Evolutionary conservation across 2,113 vertebrate genomes (phyloP).

Genomic region (Ardeotis arabs): DNA sequence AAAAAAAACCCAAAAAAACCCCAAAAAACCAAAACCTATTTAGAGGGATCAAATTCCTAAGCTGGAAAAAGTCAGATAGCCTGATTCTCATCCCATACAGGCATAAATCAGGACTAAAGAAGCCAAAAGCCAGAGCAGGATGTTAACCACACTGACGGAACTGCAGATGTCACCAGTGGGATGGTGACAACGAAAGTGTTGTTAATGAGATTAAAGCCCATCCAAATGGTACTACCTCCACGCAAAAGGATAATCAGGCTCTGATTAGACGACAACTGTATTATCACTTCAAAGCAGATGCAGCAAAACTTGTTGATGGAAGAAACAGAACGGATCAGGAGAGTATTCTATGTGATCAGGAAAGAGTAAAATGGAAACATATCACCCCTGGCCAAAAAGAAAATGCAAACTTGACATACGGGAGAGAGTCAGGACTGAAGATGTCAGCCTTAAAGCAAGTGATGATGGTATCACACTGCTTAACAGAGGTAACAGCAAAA

Average conservation of each 20-base stretch:
- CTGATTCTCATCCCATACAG: background rate
- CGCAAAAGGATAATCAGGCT: background rate
- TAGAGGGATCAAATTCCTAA: background rate
- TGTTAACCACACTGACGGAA: background rate
- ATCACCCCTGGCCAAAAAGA: background rate
- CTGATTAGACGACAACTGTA: background rate
- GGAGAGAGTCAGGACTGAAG: background rate
- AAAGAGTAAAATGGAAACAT: background rate
- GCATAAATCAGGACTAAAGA: background rate
- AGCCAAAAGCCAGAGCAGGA: background rate
- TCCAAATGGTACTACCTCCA: background rate
- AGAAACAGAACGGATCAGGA: background rate
- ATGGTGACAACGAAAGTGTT: background rate
- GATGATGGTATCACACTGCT: background rate
- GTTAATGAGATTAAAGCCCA: slow-evolving; percentile 20
- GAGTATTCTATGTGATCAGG: background rate
- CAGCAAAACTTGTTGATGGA: background rate
- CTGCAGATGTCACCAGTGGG: background rate
- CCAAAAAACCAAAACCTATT: background rate
- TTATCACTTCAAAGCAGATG: background rate
- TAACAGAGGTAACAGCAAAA: background rate
- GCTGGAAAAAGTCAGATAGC: background rate
- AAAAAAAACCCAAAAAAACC: background rate
- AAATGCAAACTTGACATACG: background rate
- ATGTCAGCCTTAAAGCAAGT: background rate